These are phyloP conservation scores for Echiichthys vipera DNA, from an alignment of 2,797 vertebrate species.

Conservation along the genomic window DNA sequence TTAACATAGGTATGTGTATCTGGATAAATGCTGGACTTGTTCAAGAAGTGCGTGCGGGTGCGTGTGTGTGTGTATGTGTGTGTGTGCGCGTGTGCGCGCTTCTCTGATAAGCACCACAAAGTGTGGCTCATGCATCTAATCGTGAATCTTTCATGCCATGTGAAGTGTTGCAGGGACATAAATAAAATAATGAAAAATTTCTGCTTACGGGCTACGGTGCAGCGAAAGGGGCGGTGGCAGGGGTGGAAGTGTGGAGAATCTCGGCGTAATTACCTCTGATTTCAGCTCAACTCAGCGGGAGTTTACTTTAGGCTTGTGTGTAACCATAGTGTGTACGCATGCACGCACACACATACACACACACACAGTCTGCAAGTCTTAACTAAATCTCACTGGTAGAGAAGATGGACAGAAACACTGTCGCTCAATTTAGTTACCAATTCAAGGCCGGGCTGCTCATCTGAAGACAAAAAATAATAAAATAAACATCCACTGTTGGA, in stretches of 20 bases:
- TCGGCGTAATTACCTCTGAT: constrained; percentile 52
- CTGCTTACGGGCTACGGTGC: constrained; percentile 48
- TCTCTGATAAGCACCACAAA: no score
- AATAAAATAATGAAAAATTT: constrained; percentile 40
- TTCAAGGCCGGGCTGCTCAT: background rate
- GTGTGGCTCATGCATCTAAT: constrained; percentile 10
- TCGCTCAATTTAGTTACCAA: background rate
- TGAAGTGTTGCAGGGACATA: constrained; percentile 28
- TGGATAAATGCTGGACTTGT: background rate
- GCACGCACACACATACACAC: no score
- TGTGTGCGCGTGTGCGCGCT: no score
- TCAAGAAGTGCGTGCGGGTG: constrained; percentile 6
- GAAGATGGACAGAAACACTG: background rate
- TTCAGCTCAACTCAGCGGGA: constrained; percentile 28
- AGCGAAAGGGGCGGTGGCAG: constrained; percentile 20
- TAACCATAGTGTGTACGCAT: background rate
- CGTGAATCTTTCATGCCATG: constrained; percentile 31
- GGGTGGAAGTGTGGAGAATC: constrained; percentile 42
- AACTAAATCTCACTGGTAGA: background rate
- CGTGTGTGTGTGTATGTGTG: no score
- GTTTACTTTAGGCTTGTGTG: constrained; percentile 7
- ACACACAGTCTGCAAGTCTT: background rate
- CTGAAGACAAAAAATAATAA: background rate
- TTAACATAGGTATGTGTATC: background rate
- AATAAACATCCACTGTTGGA: background rate